Evolutionary conservation across 2,113 vertebrate species (phyloP).

Genomic region (Anguilla rostrata): DNA sequence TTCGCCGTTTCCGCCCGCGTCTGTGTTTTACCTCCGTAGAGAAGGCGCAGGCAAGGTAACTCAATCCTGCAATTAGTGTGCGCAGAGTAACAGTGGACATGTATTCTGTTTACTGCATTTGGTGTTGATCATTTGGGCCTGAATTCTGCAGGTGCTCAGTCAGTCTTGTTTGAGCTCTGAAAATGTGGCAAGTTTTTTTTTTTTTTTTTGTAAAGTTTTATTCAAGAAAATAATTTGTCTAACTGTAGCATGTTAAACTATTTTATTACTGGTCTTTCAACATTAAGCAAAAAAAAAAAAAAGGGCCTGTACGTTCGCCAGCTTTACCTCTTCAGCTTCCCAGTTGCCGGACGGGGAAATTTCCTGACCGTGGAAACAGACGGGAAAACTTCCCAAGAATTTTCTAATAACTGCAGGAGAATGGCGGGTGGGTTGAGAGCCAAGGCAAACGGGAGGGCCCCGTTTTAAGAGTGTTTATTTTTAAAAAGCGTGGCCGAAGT

Average conservation of each 20-base stretch:
- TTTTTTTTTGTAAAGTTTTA: neutral
- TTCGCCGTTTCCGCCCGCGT: neutral
- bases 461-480: conserved; percentile 16
- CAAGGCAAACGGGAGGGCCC: conserved; percentile 18
- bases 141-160: neutral
- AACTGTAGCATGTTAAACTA: neutral
- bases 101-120: neutral
- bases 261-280: neutral
- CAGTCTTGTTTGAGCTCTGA: neutral
- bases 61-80: neutral
- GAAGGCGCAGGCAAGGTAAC: neutral
- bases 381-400: conserved; percentile 12
- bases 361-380: conserved; percentile 8
- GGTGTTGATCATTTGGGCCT: neutral
- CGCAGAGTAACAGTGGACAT: neutral
- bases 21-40: too few species aligned
- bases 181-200: neutral
- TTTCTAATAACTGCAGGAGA: conserved; percentile 20
- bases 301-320: conserved; percentile 27
- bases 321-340: conserved; percentile 35
- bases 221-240: neutral
- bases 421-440: conserved; percentile 24
- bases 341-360: conserved; percentile 20
- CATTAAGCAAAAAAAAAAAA: conserved; percentile 1
- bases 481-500: neutral